These are phyloP conservation scores for Apostichopus parvimensis DNA, from an alignment of 35 echinoderm and acorn worm species.

Conservation along the genomic window DNA sequence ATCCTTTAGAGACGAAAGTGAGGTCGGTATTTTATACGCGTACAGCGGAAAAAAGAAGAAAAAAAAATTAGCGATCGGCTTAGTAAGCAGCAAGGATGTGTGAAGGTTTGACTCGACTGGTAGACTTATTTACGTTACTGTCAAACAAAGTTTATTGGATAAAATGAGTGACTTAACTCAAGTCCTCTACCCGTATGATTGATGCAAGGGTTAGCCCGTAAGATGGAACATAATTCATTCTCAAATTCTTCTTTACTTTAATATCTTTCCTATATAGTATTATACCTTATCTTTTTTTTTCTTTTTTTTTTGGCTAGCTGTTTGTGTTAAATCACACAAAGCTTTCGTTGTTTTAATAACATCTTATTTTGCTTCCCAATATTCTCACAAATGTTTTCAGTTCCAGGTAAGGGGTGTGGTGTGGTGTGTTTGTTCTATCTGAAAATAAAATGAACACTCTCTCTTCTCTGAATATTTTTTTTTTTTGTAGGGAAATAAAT, in stretches of 20 bases:
- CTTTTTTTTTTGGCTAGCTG: background rate
- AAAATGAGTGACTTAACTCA: conserved; percentile 16
- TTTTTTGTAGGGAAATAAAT: background rate
- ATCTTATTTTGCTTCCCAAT: background rate
- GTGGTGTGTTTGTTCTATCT: background rate
- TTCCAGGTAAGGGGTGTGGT: conserved; percentile 24
- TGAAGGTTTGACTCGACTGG: background rate
- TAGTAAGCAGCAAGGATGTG: background rate
- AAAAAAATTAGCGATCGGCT: background rate
- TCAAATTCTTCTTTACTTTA: background rate
- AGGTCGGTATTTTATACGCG: background rate
- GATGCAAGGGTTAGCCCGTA: background rate
- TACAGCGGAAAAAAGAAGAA: background rate
- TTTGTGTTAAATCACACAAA: background rate
- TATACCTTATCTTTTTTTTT: background rate
- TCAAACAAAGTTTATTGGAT: conserved; percentile 51
- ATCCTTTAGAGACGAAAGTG: background rate
- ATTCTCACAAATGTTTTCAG: background rate
- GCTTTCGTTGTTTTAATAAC: background rate
- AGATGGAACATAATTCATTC: background rate
- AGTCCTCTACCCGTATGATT: background rate
- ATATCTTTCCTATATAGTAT: background rate
- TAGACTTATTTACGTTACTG: conserved; percentile 36
- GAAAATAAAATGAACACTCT: background rate
- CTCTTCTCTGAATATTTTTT: background rate